Conservation (phyloP, 2,888 invertebrate species). For the Heteromyza rotundicornis region DNA sequence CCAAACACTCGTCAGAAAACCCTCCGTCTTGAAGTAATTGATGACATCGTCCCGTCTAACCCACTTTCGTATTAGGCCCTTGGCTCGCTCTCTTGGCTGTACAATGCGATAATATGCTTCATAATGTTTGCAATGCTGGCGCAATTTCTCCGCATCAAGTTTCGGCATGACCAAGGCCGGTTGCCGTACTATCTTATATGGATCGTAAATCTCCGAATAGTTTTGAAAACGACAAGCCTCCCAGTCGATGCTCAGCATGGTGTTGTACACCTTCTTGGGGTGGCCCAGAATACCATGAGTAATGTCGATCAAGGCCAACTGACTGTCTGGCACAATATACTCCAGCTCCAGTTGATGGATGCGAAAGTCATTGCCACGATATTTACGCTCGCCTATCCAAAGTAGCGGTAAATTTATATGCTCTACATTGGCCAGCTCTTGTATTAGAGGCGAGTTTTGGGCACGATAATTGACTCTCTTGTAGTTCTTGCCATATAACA, state of each 20-base stretch:
- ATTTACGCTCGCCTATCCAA: slow-evolving; percentile 59
- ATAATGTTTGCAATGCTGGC: slow-evolving; percentile 34
- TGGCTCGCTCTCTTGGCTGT: slow-evolving; percentile 39
- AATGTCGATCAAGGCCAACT: slow-evolving; percentile 51
- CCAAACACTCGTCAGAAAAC: slow-evolving; percentile 37
- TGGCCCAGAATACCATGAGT: slow-evolving; percentile 58
- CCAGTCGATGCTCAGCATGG: slow-evolving; percentile 50
- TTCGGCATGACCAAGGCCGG: slow-evolving; percentile 48
- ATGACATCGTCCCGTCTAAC: slow-evolving; percentile 39
- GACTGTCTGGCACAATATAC: slow-evolving; percentile 53
- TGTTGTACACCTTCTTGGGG: slow-evolving; percentile 54
- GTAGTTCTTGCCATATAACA: slow-evolving; percentile 54
- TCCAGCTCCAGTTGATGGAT: slow-evolving; percentile 55
- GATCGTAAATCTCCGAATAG: slow-evolving; percentile 49
- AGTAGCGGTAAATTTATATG: slow-evolving; percentile 51
- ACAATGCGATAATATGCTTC: slow-evolving; percentile 47
- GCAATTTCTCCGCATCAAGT: slow-evolving; percentile 36
- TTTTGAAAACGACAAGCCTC: slow-evolving; percentile 46
- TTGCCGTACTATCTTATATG: slow-evolving; percentile 50
- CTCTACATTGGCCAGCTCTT: slow-evolving; percentile 47
- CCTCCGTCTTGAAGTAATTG: slow-evolving; percentile 41
- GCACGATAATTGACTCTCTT: slow-evolving; percentile 51
- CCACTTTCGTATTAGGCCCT: slow-evolving; percentile 44
- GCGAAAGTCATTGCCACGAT: slow-evolving; percentile 54
- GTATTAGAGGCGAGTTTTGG: slow-evolving; percentile 57